Evolutionary conservation across 1,140 invertebrate species (phyloP).

Genomic region (Popillia japonica): DNA sequence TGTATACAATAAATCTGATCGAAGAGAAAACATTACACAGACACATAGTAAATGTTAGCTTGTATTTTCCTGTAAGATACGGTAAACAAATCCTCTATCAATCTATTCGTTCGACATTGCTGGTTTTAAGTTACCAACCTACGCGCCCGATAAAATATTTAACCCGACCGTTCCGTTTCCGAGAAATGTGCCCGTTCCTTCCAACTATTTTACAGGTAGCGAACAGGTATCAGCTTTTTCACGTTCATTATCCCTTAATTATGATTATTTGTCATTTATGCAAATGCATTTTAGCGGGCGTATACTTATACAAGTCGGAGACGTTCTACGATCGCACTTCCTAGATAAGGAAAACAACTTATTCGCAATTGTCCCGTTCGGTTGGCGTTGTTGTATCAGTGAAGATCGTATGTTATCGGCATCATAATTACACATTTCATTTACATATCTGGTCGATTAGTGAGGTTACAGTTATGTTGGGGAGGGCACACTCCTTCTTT

Average conservation of each 20-base stretch:
- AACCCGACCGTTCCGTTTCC: not conserved
- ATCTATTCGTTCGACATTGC: not conserved
- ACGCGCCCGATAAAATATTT: slow-evolving; percentile 6
- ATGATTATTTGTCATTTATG: slow-evolving; percentile 22
- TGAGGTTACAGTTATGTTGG: slow-evolving; percentile 17
- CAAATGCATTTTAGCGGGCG: not conserved
- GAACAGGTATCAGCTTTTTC: not conserved
- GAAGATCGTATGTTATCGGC: slow-evolving; percentile 11
- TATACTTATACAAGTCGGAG: not conserved
- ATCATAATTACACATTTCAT: slow-evolving; percentile 29
- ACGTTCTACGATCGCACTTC: not conserved
- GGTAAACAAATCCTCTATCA: not conserved
- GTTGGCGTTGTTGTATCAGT: slow-evolving; percentile 14
- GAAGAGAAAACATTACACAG: not conserved
- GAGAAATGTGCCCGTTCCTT: not conserved
- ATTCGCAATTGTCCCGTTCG: slow-evolving; percentile 1
- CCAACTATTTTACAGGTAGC: not conserved
- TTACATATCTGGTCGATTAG: slow-evolving; percentile 33
- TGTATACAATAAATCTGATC: not conserved
- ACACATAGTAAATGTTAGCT: not conserved
- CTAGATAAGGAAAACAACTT: slow-evolving; percentile 7
- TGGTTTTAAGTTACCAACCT: slow-evolving; percentile 5
- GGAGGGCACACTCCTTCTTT: slow-evolving; percentile 13
- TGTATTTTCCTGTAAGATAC: not conserved
- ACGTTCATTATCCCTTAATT: slow-evolving; percentile 7